Percentiles rank a stretch among this genome's conserved stretches.
phyloP scores from a whole-genome alignment of 2,113 vertebrate species.

The Stomatorhinus ivindoensis region DNA sequence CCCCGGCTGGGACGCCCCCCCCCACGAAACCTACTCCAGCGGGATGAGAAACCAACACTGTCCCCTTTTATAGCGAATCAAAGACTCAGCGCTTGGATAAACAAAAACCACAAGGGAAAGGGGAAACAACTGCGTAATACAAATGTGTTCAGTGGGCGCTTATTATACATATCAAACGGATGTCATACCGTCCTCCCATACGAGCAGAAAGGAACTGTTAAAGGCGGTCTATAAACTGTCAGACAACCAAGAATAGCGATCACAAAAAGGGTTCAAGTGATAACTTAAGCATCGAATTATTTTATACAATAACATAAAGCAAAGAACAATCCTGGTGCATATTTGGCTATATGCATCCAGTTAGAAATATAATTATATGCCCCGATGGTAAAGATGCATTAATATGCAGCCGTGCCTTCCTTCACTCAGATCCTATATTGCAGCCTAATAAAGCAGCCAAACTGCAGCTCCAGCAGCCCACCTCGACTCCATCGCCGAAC shows the following conservation, averaged over 20 bases:
- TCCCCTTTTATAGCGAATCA: not conserved
- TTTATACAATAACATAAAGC: not conserved
- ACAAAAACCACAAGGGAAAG: not conserved
- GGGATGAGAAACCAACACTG: not conserved
- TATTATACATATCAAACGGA: not conserved
- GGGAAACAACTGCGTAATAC: not conserved
- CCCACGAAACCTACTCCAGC: not conserved
- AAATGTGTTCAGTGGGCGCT: not conserved
- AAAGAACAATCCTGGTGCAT: not conserved
- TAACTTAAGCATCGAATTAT: not conserved
- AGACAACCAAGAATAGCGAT: not conserved
- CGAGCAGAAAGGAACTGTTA: not conserved
- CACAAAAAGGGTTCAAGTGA: not conserved
- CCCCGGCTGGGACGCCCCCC: not conserved
- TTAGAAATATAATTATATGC: not conserved
- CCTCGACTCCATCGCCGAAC: not conserved
- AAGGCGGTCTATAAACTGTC: not conserved
- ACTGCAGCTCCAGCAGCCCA: not conserved
- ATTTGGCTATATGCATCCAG: not conserved
- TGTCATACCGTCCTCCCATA: not conserved
- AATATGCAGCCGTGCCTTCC: not conserved
- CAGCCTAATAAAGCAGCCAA: not conserved
- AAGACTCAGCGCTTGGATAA: not conserved
- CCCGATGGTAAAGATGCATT: not conserved
- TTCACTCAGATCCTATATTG: not conserved